Evolutionary conservation across 1,140 invertebrate species (phyloP), one percentile per base, ranked within the genome.

Genomic region (Mizuhopecten yessoensis): DNA sequence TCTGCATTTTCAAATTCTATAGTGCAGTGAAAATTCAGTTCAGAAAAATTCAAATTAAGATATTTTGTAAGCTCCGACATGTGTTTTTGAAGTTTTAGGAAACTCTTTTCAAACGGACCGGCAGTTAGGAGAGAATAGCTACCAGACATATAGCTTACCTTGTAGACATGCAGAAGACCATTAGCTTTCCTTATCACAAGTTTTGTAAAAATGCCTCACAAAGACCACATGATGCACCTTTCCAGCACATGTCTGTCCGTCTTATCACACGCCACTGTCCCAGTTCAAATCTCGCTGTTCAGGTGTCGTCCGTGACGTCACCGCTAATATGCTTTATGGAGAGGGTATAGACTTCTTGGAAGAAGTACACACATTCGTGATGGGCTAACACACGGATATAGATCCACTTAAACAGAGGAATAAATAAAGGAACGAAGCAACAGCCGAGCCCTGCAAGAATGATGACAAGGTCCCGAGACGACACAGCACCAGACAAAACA

Each of bases 391-490:
- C 57, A 75, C 2, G n/a, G 57, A 29, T 75, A 29, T 75, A 75
- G 57, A 75, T 75, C 57, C 57, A 75, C 57, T 75, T 29, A n/a
- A 75, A n/a, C 57, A n/a, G n/a, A 29, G 57, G n/a, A 75, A 75
- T 75, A 75, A 75, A 75, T 75, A 75, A 7, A 17, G 57, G 29
- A 75, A 75, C 57, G 57, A 75, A 75, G 57, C 57, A 75, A 75
- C 57, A 23, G 57, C 57, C 57, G 29, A 75, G 57, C 57, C 57
- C 57, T n/a, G 57, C n/a, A 75, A 75, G 57, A 75, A 75, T 75
- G 57, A 75, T 75, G 57, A 75, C 57, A 75, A 75, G 57, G 57
- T 75, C 57, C 57, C 57, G 29, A 75, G 57, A 75, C 57, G 57
- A 29, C 57, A n/a, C n/a, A 75, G 57, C 57, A 29, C 57, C 57